Evolutionary conservation across 2,888 invertebrate species (phyloP).

Genomic region (Stramonita haemastoma): DNA sequence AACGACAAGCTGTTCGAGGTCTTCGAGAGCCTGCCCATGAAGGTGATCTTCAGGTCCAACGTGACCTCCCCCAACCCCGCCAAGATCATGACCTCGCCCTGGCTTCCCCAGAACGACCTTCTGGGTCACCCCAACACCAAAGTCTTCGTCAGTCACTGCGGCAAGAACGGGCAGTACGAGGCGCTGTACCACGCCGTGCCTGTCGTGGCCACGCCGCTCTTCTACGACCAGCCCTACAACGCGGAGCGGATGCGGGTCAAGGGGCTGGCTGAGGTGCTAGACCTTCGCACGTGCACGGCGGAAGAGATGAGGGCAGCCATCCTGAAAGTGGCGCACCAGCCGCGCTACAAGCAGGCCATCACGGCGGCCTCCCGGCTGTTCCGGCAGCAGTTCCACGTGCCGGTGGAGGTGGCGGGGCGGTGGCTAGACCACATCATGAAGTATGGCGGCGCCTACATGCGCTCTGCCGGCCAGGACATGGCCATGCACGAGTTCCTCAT

Average conservation of each 20-base stretch:
- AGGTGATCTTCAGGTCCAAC: constrained; percentile 49
- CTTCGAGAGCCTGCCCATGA: constrained; percentile 47
- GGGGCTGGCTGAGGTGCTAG: constrained; percentile 39
- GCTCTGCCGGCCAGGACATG: constrained; percentile 55
- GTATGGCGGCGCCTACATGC: constrained; percentile 60
- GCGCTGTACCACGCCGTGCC: constrained; percentile 64
- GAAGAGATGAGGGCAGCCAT: constrained; percentile 28
- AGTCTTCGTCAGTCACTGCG: constrained; percentile 63
- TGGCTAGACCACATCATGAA: constrained; percentile 65
- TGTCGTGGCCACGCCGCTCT: constrained; percentile 57
- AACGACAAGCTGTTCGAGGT: constrained; percentile 43
- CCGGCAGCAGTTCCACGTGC: constrained; percentile 47
- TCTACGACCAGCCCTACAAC: constrained; percentile 53
- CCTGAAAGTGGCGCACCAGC: constrained; percentile 37
- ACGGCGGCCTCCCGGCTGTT: constrained; percentile 43
- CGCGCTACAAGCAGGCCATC: constrained; percentile 41
- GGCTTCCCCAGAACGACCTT: constrained; percentile 63
- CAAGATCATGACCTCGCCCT: constrained; percentile 51
- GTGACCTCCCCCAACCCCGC: constrained; percentile 45
- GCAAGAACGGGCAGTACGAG: constrained; percentile 62
- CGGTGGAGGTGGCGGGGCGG: constrained; percentile 57
- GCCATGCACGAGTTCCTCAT: constrained; percentile 59
- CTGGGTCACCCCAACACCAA: constrained; percentile 57
- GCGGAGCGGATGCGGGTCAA: constrained; percentile 43
- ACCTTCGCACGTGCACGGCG: constrained; percentile 38